Percentiles rank a stretch among this genome's conserved stretches.
Evolutionary conservation across 1,140 invertebrate genomes (phyloP).

Genomic region (Eueides isabella): DNA sequence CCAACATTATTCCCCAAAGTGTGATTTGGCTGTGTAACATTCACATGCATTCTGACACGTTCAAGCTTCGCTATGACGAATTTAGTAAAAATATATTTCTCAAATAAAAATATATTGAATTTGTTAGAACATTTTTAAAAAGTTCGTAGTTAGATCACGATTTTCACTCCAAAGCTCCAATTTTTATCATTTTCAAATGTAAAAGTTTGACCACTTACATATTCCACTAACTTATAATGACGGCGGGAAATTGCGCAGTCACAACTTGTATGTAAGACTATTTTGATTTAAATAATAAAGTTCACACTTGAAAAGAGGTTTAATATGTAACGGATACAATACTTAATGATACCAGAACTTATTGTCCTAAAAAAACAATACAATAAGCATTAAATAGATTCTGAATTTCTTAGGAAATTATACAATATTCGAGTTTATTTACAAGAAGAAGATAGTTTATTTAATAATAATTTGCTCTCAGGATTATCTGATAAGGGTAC

Average conservation of each 20-base stretch:
- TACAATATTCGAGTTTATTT: no score
- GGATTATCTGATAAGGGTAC: no score
- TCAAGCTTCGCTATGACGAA: background rate
- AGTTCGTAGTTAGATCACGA: background rate
- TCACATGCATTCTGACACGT: background rate
- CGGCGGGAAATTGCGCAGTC: background rate
- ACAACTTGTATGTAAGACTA: conserved; percentile 1
- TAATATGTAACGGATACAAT: background rate
- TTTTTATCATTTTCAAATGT: conserved; percentile 12
- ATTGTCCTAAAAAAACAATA: no score
- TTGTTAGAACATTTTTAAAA: background rate
- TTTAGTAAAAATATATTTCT: conserved; percentile 12
- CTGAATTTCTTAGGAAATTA: no score
- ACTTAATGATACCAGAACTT: no score
- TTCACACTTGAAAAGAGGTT: background rate
- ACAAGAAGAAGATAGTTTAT: no score
- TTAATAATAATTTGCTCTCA: no score
- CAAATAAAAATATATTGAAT: conserved; percentile 11
- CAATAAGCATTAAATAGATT: no score
- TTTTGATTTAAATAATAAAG: conserved; percentile 2
- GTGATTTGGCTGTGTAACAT: background rate
- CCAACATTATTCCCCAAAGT: background rate
- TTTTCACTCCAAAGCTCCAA: background rate
- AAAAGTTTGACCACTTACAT: conserved; percentile 3
- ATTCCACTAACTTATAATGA: conserved; percentile 7